Evolutionary conservation across 2,888 invertebrate species (phyloP).

Genomic region (Xylocampa areola): DNA sequence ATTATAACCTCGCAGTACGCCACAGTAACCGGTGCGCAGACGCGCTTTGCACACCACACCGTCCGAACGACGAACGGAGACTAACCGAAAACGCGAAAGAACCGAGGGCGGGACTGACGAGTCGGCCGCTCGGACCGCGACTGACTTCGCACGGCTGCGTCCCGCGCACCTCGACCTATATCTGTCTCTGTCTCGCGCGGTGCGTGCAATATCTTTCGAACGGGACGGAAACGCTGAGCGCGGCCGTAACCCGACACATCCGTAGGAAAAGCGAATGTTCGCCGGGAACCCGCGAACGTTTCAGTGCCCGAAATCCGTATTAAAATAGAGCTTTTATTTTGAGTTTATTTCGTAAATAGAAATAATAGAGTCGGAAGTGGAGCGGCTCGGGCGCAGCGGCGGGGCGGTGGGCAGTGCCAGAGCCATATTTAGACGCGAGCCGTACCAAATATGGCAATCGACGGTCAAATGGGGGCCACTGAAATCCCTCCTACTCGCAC

Average conservation of each 20-base stretch:
- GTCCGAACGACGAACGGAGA: conserved; percentile 89
- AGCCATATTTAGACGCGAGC: conserved; percentile 95
- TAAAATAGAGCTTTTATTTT: conserved; percentile 89
- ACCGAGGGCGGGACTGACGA: conserved; percentile 89
- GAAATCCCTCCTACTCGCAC: conserved; percentile 93
- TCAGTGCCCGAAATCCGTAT: conserved; percentile 87
- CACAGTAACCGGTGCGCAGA: conserved; percentile 90
- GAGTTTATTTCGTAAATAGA: conserved; percentile 90
- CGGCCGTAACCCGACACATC: conserved; percentile 89
- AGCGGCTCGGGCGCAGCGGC: conserved; percentile 75
- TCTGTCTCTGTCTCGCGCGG: conserved; percentile 75
- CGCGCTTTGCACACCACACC: conserved; percentile 86
- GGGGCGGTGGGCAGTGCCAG: conserved; percentile 92
- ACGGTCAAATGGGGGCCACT: conserved; percentile 94
- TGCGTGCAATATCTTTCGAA: conserved; percentile 62
- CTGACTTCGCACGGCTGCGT: conserved; percentile 87
- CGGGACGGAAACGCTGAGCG: conserved; percentile 72
- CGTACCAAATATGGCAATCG: conserved; percentile 95
- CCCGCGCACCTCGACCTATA: conserved; percentile 85
- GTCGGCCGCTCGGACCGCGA: conserved; percentile 90
- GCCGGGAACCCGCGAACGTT: conserved; percentile 86
- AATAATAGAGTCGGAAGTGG: conserved; percentile 89
- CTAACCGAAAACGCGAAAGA: conserved; percentile 88
- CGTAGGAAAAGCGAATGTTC: conserved; percentile 80
- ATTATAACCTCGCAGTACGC: conserved; percentile 92